A percentile compares a stretch with the other conserved stretches of the same genome.
Conservation (phyloP, 2,888 invertebrate genomes). For the Cryptus armator region DNA sequence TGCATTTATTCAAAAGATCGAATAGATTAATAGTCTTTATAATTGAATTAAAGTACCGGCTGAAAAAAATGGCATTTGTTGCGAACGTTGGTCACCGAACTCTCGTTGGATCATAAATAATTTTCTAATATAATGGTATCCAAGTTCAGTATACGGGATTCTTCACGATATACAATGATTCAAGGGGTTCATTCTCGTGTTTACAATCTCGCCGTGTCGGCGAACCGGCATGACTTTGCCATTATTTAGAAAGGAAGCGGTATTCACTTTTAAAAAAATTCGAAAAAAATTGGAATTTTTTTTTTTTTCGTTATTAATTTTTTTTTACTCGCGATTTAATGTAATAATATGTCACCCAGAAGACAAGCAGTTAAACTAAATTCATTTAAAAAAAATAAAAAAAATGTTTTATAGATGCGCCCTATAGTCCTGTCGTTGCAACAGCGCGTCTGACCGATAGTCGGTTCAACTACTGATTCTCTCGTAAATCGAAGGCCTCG, state of each 20-base stretch:
- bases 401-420: neutral
- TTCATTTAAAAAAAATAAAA: neutral
- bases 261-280: too few relatives aligned
- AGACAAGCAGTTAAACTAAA: neutral
- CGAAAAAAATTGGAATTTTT: neutral
- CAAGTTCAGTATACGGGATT: neutral
- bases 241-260: too few relatives aligned
- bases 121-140: neutral
- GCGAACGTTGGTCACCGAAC: slow-evolving; percentile 63
- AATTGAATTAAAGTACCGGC: neutral
- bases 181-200: neutral
- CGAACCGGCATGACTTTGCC: neutral
- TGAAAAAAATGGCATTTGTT: too few relatives aligned
- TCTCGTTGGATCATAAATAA: neutral
- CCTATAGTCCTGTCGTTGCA: neutral
- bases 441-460: neutral
- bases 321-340: too few relatives aligned
- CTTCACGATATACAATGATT: neutral
- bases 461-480: neutral
- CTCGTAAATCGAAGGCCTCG: neutral
- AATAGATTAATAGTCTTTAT: neutral
- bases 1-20: neutral
- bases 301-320: neutral
- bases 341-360: too few relatives aligned
- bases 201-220: neutral